phyloP scores from a whole-genome alignment of 2,888 invertebrate species.

The Limnephilus marmoratus region DNA sequence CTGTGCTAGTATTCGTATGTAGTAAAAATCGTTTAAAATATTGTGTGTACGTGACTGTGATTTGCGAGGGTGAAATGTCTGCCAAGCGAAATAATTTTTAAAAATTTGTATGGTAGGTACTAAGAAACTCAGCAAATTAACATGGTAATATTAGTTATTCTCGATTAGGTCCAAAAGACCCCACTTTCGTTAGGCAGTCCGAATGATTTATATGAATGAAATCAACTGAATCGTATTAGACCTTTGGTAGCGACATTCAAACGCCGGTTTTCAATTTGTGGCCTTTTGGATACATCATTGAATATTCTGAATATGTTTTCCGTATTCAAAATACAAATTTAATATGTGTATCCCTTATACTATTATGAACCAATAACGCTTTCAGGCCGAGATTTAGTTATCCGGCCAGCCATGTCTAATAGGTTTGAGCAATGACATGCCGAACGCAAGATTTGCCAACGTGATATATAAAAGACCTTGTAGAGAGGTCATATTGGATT shows the following conservation, averaged over 20 bases:
- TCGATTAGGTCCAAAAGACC: neutral
- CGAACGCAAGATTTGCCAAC: neutral
- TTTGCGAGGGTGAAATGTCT: too few relatives aligned
- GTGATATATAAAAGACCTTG: neutral
- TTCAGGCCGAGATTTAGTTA: slow-evolving; percentile 12
- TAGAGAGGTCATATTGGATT: neutral
- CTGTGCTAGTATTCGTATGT: too few relatives aligned
- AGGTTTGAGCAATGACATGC: neutral
- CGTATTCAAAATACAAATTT: neutral
- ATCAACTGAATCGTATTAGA: neutral
- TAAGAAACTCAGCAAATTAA: neutral
- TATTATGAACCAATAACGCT: slow-evolving; percentile 15
- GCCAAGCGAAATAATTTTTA: too few relatives aligned
- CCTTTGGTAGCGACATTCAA: neutral
- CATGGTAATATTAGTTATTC: neutral
- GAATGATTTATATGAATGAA: neutral
- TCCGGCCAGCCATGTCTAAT: slow-evolving; percentile 16
- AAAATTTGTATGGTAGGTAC: too few relatives aligned
- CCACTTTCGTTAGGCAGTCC: neutral
- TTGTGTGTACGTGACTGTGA: too few relatives aligned
- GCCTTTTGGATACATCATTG: slow-evolving; percentile 2
- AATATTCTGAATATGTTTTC: slow-evolving; percentile 2
- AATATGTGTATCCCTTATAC: neutral
- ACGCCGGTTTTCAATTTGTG: neutral
- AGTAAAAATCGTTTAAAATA: too few relatives aligned